Base-by-base conservation (phyloP, 1,140 invertebrate genomes). In the Sitobion miscanthi region DNA sequence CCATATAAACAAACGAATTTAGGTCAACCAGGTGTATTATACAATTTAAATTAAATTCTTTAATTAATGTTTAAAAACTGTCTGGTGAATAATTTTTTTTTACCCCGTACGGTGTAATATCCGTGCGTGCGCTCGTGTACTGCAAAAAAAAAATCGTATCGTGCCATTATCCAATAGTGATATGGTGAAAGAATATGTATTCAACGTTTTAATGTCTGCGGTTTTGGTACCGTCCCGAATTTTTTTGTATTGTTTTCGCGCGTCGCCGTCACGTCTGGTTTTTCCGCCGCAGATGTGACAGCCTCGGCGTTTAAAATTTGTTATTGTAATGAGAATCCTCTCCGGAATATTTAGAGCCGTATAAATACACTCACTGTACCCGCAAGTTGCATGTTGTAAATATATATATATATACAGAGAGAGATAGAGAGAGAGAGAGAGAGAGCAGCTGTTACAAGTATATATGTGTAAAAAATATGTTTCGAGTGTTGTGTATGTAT, bases 281-380 rank as follows among this genome's bases (percentile, higher is more conserved):
- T 91, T 82, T 45, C n/a, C 3, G 47, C 62, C 38, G 90, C 62
- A 77, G 77, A 77, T 82, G 90, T 82, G 62, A 52, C 77, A 52
- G 77, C 20, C 38, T 25, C 45, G 49, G 45, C n/a, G 21, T 38
- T 83, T 92, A 77, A 30, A 92, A 92, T 92, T 92, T 92, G 69
- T 92, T 92, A 92, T 92, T 92, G 21, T 92, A 92, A 92, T 92
- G 90, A 92, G 69, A 35, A 83, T 92, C 90, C 69, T 52, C 49
- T 49, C 21, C 35, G n/a, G 47, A 83, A 92, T 92, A 92, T 92
- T 92, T 92, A 92, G 82, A 92, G 47, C 90, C 5, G 89, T 69
- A 77, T 77, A 90, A 45, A 90, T 83, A 83, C 45, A 82, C 11
- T 49, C 38, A 69, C 38, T 45, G 2, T 69, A 25, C 62, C 35